Evolutionary conservation across 2,888 invertebrate genomes (phyloP), one percentile per base, ranked within the genome.

Genomic region (Allophyes oxyacanthae): DNA sequence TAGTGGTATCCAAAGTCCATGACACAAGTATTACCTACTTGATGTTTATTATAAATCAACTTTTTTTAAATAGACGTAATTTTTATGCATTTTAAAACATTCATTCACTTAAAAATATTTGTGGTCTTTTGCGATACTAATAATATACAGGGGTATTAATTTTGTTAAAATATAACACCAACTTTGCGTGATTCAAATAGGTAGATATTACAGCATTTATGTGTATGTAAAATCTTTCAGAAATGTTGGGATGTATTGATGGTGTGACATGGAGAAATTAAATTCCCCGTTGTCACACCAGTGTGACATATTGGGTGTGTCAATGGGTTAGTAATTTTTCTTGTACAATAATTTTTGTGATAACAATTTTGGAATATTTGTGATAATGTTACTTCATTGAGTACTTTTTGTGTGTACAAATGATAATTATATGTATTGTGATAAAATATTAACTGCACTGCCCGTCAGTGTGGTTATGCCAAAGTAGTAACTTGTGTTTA

Each of bases 401-500:
- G 20, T 20, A 20, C 2, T 28, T 2, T 28, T 28, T 28, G 6
- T 28, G 15, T 0, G 13, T 63, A 54, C 49, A 58, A 43, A 20
- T 49, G 43, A 45, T 46, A 50, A 51, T n/a, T 38, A 55, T 32
- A 20, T 20, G 2, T 50, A 63, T 57, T 77, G 75, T 74, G 71
- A 70, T 77, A 65, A 52, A 46, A 59, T 58, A 55, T 56, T 15
- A 41, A 60, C 61, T 55, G 45, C 53, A 53, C 52, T 56, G 37
- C 33, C 32, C n/a, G 26, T 36, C 15, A 14, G 65, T 68, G 67
- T 65, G 42, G 70, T 74, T 70, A 84, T 82, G 85, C 87, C 87
- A 87, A 86, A 86, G 78, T 83, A 78, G 66, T 65, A 60, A 75
- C 44, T 67, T 82, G 69, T 78, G 67, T 83, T 82, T 64, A 75